A percentile compares a stretch with the other conserved stretches of the same genome.
phyloP scores from a whole-genome alignment of 2,888 invertebrate genomes.

The Ornithoptera alexandrae region DNA sequence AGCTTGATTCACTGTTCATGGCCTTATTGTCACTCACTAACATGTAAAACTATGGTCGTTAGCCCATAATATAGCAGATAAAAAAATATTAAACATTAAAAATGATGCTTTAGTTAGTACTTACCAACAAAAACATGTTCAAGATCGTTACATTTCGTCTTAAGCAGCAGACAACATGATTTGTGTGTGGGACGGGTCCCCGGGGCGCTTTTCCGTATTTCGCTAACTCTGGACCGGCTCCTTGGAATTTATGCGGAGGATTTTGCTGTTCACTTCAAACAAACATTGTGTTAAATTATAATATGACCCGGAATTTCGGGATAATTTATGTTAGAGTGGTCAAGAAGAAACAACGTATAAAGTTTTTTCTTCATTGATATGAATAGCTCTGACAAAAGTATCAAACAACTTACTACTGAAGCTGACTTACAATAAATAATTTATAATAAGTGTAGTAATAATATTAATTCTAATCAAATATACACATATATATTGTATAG shows the following conservation, averaged over 20 bases:
- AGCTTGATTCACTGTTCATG: no score
- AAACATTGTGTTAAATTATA: slow-evolving; percentile 54
- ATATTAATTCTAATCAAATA: no score
- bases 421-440: no score
- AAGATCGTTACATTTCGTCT: slow-evolving; percentile 38
- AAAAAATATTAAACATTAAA: background rate
- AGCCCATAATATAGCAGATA: background rate
- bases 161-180: slow-evolving; percentile 52
- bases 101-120: slow-evolving; percentile 8
- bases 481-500: no score
- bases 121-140: slow-evolving; percentile 27
- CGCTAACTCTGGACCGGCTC: slow-evolving; percentile 41
- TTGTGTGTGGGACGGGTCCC: slow-evolving; percentile 49
- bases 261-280: slow-evolving; percentile 59
- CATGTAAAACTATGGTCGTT: no score
- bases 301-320: slow-evolving; percentile 33
- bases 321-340: slow-evolving; percentile 13
- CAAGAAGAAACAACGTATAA: background rate
- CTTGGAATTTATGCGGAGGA: slow-evolving; percentile 53
- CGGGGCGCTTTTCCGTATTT: slow-evolving; percentile 42
- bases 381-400: no score
- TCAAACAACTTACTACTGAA: no score
- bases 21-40: no score
- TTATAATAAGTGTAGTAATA: no score
- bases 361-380: background rate